A percentile compares a stretch with the other conserved stretches of the same genome.
Conservation (phyloP, 1,140 invertebrate genomes). For the Drosophila ironensis region DNA sequence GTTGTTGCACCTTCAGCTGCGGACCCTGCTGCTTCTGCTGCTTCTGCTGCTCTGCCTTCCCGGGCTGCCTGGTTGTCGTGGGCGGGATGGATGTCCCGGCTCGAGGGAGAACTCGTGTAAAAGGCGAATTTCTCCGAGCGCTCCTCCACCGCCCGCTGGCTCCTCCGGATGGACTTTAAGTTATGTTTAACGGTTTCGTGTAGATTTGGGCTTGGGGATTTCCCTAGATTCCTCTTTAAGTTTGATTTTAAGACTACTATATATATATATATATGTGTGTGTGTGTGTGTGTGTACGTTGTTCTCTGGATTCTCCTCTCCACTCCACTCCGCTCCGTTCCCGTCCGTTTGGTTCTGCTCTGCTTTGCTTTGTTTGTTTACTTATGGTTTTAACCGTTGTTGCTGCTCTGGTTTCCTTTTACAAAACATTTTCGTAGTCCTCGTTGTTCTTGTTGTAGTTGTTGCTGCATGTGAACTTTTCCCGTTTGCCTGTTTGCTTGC, state of each 20-base stretch:
- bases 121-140: conserved; percentile 71
- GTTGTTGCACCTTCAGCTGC: conserved; percentile 29
- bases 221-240: too few species aligned
- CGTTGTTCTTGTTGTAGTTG: conserved; percentile 37
- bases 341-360: too few species aligned
- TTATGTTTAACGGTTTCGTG: conserved; percentile 23
- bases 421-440: conserved; percentile 1
- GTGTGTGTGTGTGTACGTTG: too few species aligned
- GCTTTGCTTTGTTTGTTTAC: too few species aligned
- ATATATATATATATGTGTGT: too few species aligned
- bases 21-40: neutral
- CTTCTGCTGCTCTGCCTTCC: neutral
- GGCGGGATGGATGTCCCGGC: conserved; percentile 42
- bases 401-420: conserved; percentile 8
- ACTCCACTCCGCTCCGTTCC: too few species aligned
- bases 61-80: neutral
- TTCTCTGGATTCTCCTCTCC: too few species aligned
- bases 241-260: too few species aligned
- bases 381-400: neutral
- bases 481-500: too few species aligned
- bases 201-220: conserved; percentile 48
- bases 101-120: conserved; percentile 70
- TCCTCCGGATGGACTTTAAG: neutral
- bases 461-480: conserved; percentile 55
- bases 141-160: conserved; percentile 9